phyloP scores from a whole-genome alignment of 2,888 invertebrate genomes.

The Drosophila kambysellisi region DNA sequence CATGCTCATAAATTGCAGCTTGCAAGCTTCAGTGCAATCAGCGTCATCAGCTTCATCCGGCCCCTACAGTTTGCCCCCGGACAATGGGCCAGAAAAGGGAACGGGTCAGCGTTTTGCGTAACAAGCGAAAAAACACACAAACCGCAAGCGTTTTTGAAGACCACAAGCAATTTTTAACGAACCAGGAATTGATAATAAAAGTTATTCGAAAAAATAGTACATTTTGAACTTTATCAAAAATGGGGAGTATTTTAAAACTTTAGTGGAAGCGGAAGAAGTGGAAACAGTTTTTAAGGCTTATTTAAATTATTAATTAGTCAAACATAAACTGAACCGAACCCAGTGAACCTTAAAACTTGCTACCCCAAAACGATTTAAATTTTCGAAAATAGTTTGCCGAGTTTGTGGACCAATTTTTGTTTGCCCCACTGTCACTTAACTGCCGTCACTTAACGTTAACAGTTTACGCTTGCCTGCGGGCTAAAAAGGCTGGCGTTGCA shows the following conservation, averaged over 20 bases:
- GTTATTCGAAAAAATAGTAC: slow-evolving; percentile 17
- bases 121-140: slow-evolving; percentile 11
- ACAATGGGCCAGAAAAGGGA: slow-evolving; percentile 44
- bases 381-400: not conserved
- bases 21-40: slow-evolving; percentile 79
- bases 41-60: slow-evolving; percentile 80
- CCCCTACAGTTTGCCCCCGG: slow-evolving; percentile 48
- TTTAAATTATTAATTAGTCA: slow-evolving; percentile 11
- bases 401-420: slow-evolving; percentile 20
- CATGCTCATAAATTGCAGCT: slow-evolving; percentile 78
- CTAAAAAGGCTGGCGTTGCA: slow-evolving; percentile 79
- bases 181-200: slow-evolving; percentile 23
- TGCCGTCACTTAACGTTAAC: slow-evolving; percentile 80
- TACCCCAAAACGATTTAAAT: slow-evolving; percentile 1
- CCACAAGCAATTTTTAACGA: slow-evolving; percentile 32
- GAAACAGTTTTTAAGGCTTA: not conserved
- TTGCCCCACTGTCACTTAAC: slow-evolving; percentile 74
- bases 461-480: slow-evolving; percentile 79
- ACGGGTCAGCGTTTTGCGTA: slow-evolving; percentile 5
- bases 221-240: slow-evolving; percentile 4
- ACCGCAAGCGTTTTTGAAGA: slow-evolving; percentile 8
- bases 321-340: slow-evolving; percentile 6
- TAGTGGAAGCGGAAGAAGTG: no score
- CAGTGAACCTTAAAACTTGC: not conserved
- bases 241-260: not conserved